Evolutionary conservation across 1,140 invertebrate genomes (phyloP).

Genomic region (Phocides pigmalion): DNA sequence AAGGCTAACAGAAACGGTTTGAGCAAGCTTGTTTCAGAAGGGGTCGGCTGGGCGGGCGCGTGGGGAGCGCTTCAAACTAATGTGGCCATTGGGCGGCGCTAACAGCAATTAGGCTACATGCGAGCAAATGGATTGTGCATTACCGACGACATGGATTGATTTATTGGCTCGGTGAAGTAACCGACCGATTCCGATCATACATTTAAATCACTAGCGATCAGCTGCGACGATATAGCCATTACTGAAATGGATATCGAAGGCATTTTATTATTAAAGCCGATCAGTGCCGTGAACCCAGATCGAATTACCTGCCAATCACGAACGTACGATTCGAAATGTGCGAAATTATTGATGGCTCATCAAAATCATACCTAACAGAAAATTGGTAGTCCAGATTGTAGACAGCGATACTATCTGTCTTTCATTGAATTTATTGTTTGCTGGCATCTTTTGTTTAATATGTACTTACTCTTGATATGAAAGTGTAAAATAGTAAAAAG

Average conservation of each 20-base stretch:
- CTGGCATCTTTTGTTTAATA: slow-evolving; percentile 10
- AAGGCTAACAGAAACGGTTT: slow-evolving; percentile 57
- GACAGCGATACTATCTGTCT: slow-evolving; percentile 5
- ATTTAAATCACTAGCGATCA: slow-evolving; percentile 54
- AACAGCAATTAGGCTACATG: slow-evolving; percentile 80
- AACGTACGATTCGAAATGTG: slow-evolving; percentile 39
- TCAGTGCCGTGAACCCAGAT: slow-evolving; percentile 54
- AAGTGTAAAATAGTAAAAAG: slow-evolving; percentile 9
- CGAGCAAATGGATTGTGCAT: slow-evolving; percentile 81
- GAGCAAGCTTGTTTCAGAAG: slow-evolving; percentile 46
- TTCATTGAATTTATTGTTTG: slow-evolving; percentile 9
- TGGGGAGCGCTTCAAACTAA: slow-evolving; percentile 67
- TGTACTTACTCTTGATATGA: slow-evolving; percentile 6
- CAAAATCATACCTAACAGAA: slow-evolving; percentile 21
- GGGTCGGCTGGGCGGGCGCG: slow-evolving; percentile 50
- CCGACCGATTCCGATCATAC: slow-evolving; percentile 53
- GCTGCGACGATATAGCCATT: slow-evolving; percentile 68
- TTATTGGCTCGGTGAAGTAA: slow-evolving; percentile 65
- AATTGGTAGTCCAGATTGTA: slow-evolving; percentile 10
- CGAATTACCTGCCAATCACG: slow-evolving; percentile 54
- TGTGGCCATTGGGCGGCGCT: slow-evolving; percentile 79
- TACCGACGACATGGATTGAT: slow-evolving; percentile 79
- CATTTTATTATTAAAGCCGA: slow-evolving; percentile 61
- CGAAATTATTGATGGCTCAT: slow-evolving; percentile 49
- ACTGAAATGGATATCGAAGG: slow-evolving; percentile 56